Evolutionary conservation across 2,797 vertebrate genomes (phyloP).

Genomic region (Octomys mimax): DNA sequence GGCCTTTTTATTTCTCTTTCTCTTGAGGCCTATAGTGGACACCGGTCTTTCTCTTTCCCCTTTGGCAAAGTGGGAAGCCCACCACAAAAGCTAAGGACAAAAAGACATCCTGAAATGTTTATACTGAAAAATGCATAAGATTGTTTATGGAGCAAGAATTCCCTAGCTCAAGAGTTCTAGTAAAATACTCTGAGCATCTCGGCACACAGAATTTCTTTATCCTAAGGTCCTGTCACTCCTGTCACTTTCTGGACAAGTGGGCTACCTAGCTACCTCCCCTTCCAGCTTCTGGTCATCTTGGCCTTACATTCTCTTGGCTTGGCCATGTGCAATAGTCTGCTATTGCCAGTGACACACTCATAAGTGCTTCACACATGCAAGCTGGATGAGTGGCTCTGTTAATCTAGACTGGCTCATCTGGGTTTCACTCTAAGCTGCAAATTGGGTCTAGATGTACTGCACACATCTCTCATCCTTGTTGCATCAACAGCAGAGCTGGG

Average conservation of each 20-base stretch:
- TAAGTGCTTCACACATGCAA: neutral
- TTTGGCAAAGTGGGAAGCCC: neutral
- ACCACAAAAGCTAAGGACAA: neutral
- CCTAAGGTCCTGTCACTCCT: neutral
- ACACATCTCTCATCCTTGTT: neutral
- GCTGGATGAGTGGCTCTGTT: neutral
- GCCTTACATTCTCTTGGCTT: neutral
- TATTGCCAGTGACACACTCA: neutral
- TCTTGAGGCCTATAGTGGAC: slow-evolving; percentile 10
- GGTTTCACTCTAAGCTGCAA: neutral
- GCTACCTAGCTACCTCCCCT: slow-evolving; percentile 1
- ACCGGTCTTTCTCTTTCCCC: slow-evolving; percentile 50
- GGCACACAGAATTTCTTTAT: neutral
- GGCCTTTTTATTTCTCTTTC: slow-evolving; percentile 30
- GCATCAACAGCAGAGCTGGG: neutral
- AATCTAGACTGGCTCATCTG: neutral
- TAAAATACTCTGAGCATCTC: neutral
- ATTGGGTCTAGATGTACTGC: slow-evolving; percentile 14
- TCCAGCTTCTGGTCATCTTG: slow-evolving; percentile 21
- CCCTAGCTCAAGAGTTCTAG: slow-evolving; percentile 39
- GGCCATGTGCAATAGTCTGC: neutral
- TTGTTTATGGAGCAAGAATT: slow-evolving; percentile 30
- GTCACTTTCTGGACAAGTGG: neutral
- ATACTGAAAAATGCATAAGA: slow-evolving; percentile 50
- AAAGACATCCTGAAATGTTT: slow-evolving; percentile 54